Conservation (phyloP, 2,113 vertebrate genomes). For the Anarrhichthys ocellatus region DNA sequence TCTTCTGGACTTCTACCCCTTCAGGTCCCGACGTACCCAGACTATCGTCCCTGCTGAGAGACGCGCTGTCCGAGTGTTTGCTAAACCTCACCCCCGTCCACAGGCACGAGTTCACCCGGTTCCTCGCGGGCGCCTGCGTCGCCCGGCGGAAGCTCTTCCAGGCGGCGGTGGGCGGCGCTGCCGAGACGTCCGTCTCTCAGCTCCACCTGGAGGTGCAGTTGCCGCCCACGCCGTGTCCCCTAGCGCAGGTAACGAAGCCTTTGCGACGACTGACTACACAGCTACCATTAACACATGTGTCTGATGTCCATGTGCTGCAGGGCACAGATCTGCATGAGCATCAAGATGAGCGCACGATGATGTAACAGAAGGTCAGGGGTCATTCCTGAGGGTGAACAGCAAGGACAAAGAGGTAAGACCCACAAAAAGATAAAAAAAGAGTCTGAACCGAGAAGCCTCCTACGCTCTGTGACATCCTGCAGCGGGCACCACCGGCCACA, state of each 20-base stretch:
- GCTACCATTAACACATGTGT: neutral
- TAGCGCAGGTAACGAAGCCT: slow-evolving; percentile 50
- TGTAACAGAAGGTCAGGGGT: slow-evolving; percentile 44
- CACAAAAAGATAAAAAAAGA: neutral
- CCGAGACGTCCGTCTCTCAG: neutral
- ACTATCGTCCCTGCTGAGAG: slow-evolving; percentile 45
- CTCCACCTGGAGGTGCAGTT: slow-evolving; percentile 62
- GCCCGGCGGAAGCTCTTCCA: slow-evolving; percentile 64
- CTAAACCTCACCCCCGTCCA: slow-evolving; percentile 58
- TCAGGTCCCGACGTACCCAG: slow-evolving; percentile 49
- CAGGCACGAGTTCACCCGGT: slow-evolving; percentile 43
- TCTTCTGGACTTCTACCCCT: slow-evolving; percentile 7
- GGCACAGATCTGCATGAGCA: slow-evolving; percentile 26
- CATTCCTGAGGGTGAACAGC: slow-evolving; percentile 19
- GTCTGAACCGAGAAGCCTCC: too few species aligned
- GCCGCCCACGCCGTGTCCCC: slow-evolving; percentile 63
- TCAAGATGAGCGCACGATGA: neutral
- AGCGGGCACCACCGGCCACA: slow-evolving; percentile 1
- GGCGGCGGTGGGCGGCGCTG: slow-evolving; percentile 50
- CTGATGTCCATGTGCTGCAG: slow-evolving; percentile 12
- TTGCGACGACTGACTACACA: neutral
- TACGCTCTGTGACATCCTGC: too few species aligned
- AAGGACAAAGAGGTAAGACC: slow-evolving; percentile 33
- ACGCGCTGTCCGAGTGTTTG: slow-evolving; percentile 42
- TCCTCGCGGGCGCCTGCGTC: slow-evolving; percentile 56